Conservation (phyloP, 2,888 invertebrate species). For the Epinotia nisella region DNA sequence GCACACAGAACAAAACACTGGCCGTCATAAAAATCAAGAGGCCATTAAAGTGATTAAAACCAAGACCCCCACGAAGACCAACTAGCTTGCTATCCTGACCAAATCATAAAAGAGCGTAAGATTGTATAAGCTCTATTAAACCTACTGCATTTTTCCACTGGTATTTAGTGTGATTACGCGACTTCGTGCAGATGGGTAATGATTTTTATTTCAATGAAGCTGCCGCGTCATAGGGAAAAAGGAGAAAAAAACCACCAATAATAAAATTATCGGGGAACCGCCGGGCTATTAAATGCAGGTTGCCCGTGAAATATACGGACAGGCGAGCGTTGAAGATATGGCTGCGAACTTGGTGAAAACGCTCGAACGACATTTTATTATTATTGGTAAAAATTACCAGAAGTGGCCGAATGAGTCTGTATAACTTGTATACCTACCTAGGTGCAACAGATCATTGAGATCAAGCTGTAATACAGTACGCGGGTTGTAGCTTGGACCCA, state of each 20-base stretch:
- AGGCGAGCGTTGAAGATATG: conserved; percentile 57
- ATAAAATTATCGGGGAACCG: conserved; percentile 82
- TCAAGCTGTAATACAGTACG: no score
- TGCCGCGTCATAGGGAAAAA: conserved; percentile 63
- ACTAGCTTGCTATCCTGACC: conserved; percentile 18
- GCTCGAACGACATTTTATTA: background rate
- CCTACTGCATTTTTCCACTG: conserved; percentile 22
- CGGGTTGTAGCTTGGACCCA: no score
- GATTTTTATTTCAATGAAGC: conserved; percentile 71
- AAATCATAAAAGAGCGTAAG: background rate
- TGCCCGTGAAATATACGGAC: conserved; percentile 78
- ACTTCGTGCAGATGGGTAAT: conserved; percentile 36
- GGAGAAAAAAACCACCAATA: conserved; percentile 76
- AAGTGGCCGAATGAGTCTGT: no score
- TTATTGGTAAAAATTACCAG: background rate
- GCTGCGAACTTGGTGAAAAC: conserved; percentile 45
- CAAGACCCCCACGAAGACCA: conserved; percentile 39
- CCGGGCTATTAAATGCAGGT: conserved; percentile 81
- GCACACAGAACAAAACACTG: conserved; percentile 34
- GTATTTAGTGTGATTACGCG: conserved; percentile 50
- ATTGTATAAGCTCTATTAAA: conserved; percentile 8
- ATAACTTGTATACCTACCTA: background rate
- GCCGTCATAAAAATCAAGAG: conserved; percentile 43
- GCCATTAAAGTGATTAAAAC: conserved; percentile 42
- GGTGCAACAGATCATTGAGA: no score